Evolutionary conservation across 2,888 invertebrate species (phyloP).

Genomic region (Melipona bicolor): DNA sequence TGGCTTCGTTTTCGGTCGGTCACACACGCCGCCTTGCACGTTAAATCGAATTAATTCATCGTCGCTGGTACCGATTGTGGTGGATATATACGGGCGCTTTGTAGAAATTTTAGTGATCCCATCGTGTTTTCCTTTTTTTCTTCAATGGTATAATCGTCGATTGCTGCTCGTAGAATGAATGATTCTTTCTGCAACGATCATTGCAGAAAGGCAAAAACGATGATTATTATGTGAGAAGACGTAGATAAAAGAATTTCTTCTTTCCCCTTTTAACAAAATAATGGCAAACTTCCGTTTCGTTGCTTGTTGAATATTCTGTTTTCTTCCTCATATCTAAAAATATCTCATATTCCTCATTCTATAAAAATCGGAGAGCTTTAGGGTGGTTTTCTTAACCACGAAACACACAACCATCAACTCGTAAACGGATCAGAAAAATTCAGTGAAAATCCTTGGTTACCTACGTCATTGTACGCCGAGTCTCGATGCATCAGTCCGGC

Average conservation of each 20-base stretch:
- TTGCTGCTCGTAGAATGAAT: neutral
- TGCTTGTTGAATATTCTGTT: too few species aligned
- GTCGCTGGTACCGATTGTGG: conserved; percentile 14
- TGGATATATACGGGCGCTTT: conserved; percentile 36
- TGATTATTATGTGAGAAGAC: too few species aligned
- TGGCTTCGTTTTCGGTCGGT: conserved; percentile 21
- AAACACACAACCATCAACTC: too few species aligned
- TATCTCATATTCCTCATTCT: too few species aligned
- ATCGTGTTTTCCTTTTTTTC: neutral
- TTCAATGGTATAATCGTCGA: neutral
- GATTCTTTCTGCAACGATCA: neutral
- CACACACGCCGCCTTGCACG: conserved; percentile 22
- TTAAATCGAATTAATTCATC: conserved; percentile 49
- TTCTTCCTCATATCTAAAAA: too few species aligned
- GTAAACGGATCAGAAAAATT: neutral
- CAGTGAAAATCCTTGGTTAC: conserved; percentile 23
- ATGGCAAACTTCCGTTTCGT: too few species aligned
- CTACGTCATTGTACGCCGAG: conserved; percentile 72
- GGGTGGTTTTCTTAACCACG: neutral
- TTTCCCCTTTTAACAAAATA: too few species aligned
- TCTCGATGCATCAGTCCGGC: conserved; percentile 75
- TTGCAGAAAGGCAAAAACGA: neutral
- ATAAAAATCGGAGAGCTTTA: neutral
- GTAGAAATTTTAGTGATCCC: conserved; percentile 6
- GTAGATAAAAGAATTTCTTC: too few species aligned